Evolutionary conservation across 2,888 invertebrate species (phyloP), one percentile per base, ranked within the genome.

Genomic region (Oasisia sp.): DNA sequence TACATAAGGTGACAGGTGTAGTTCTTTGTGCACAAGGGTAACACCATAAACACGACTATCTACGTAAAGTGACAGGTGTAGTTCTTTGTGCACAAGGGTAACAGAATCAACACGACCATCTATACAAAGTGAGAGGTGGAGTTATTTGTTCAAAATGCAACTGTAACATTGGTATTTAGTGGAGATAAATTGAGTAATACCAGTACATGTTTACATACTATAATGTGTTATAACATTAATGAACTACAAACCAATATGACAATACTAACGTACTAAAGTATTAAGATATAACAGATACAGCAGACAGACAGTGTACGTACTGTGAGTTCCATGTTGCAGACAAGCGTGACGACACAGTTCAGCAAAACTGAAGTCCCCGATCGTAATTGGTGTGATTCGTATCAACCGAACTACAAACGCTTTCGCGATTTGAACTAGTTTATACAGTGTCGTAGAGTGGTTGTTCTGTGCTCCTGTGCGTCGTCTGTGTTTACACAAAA

Each of bases 381-480:
- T 7, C 74, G 74, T 74, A 74, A 27, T 14, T 19, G 19, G 4
- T 74, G 74, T 74, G 27, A 27, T 27, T 74, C 27, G 74, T 74
- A 3, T 74, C 74, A 74, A 74, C 19, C 27, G 27, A 27, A 74
- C 19, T 27, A 74, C 19, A 2, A 27, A 74, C 19, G 19, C 74
- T 74, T 12, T 58, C 58, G 38, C 74, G 14, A 74, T 27, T 74
- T 7, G 27, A 74, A 74, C 74, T 27, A 19, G 2, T 74, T 27
- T 74, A 74, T 74, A 74, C 74, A 74, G 74, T 74, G 74, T 74
- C 74, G 74, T 74, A 19, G 74, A 74, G 74, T 27, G 74, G 74
- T 74, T 74, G 14, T 50, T 50, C 50, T 74, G 74, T 27, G 74
- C 19, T 7, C 19, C 19, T 74, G 74, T 74, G 74, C 74, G 12